A percentile compares a stretch with the other conserved stretches of the same genome.
Evolutionary conservation across 2,113 vertebrate genomes (phyloP).

Genomic region (Oncorhynchus mykiss): DNA sequence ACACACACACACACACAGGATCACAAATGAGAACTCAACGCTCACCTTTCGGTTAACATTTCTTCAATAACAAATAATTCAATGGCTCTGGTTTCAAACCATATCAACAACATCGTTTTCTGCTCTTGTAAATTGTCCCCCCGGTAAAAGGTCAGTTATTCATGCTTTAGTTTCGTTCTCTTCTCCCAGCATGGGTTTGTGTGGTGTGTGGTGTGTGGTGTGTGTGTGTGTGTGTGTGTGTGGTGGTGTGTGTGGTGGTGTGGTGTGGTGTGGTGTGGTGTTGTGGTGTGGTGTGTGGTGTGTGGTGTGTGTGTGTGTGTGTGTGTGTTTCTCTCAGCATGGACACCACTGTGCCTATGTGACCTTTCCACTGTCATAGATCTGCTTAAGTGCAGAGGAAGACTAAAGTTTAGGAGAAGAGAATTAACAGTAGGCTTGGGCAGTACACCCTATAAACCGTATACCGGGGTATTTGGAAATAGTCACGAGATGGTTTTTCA

Average conservation of each 20-base stretch:
- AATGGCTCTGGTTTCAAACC: not conserved
- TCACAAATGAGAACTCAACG: not conserved
- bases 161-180: conserved; percentile 13
- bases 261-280: too few relatives aligned
- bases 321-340: too few relatives aligned
- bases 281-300: too few relatives aligned
- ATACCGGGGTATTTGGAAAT: too few relatives aligned
- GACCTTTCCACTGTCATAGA: conserved; percentile 43
- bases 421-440: not conserved
- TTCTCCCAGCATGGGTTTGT: not conserved
- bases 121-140: conserved; percentile 8
- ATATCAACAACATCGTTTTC: not conserved
- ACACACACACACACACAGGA: not conserved
- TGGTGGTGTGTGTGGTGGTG: too few relatives aligned
- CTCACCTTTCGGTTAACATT: conserved; percentile 1
- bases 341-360: not conserved
- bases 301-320: too few relatives aligned
- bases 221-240: too few relatives aligned
- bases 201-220: too few relatives aligned
- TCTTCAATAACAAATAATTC: not conserved
- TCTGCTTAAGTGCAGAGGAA: conserved; percentile 3
- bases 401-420: too few relatives aligned
- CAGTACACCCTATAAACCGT: too few relatives aligned
- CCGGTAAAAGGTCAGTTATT: conserved; percentile 44
- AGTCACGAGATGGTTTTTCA: too few relatives aligned